Conservation (phyloP, 2,113 vertebrate species). For the Oophaga pumilio region DNA sequence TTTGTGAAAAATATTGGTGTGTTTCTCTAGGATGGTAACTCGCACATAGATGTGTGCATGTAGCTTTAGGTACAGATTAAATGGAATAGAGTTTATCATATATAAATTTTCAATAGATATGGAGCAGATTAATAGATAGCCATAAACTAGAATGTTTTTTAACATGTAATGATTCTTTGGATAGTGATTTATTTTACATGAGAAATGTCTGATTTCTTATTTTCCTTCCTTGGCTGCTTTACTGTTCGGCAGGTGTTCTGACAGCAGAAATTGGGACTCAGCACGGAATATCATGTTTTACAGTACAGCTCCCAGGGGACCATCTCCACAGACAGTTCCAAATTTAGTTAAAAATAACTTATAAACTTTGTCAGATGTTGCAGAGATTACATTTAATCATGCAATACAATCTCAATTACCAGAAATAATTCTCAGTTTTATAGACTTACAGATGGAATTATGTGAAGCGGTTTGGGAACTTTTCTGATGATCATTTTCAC, state of each 20-base stretch:
- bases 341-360: conserved; percentile 29
- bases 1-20: too few relatives aligned
- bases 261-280: conserved; percentile 1
- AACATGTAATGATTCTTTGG: neutral
- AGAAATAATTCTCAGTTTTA: neutral
- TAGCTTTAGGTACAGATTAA: too few relatives aligned
- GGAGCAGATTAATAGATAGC: neutral
- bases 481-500: neutral
- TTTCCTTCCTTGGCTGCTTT: neutral
- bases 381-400: conserved; percentile 19
- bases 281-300: conserved; percentile 30
- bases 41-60: too few relatives aligned
- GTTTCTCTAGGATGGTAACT: too few relatives aligned
- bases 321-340: neutral
- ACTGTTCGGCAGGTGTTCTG: conserved; percentile 14
- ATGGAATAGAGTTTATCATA: neutral
- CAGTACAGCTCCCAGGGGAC: conserved; percentile 3
- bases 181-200: neutral
- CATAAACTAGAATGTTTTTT: neutral
- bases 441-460: neutral
- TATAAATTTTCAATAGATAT: neutral
- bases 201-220: neutral
- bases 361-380: conserved; percentile 20
- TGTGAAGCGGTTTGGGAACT: neutral
- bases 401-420: conserved; percentile 1